These are phyloP conservation scores for Tetheella fluctuosa DNA, from an alignment of 2,888 invertebrate genomes.

Conservation along the genomic window DNA sequence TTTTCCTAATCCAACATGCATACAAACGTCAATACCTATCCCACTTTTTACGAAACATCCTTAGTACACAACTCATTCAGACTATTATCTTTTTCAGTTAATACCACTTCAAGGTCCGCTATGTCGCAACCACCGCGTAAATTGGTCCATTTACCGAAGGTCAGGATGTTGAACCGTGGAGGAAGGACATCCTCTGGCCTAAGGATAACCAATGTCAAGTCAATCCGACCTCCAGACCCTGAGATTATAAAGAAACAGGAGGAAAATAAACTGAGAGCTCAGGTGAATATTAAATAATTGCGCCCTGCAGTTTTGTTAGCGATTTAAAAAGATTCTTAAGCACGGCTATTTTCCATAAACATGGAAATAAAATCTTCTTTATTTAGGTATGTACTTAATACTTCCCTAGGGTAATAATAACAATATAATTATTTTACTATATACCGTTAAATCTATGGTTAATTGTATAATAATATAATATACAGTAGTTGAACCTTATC, in stretches of 20 bases:
- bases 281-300: conserved; percentile 45
- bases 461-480: no score
- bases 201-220: conserved; percentile 71
- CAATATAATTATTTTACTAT: no score
- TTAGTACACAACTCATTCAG: background rate
- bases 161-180: conserved; percentile 66
- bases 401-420: no score
- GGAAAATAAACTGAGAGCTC: conserved; percentile 65
- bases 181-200: conserved; percentile 52
- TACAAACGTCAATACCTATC: no score
- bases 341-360: background rate
- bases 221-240: conserved; percentile 69
- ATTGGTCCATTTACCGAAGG: conserved; percentile 66
- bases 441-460: no score
- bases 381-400: no score
- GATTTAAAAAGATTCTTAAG: no score
- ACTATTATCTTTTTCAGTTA: background rate
- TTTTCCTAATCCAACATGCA: no score
- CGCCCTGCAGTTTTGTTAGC: no score
- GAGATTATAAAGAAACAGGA: conserved; percentile 62
- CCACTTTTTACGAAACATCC: no score
- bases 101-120: conserved; percentile 31
- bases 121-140: conserved; percentile 63
- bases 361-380: no score
- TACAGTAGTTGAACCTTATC: no score